Evolutionary conservation across 1,140 invertebrate species (phyloP).

Genomic region (Ruditapes philippinarum): DNA sequence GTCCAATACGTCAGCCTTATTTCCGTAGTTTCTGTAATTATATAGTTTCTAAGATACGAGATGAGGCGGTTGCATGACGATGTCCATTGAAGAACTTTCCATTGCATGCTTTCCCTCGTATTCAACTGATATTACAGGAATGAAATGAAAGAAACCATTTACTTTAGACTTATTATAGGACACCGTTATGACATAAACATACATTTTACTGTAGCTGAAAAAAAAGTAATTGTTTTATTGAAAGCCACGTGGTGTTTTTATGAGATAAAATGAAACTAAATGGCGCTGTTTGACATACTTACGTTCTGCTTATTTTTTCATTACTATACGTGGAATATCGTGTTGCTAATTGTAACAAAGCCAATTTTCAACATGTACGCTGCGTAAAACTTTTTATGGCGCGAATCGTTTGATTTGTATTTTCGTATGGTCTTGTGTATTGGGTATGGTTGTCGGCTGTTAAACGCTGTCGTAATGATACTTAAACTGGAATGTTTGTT

Average conservation of each 20-base stretch:
- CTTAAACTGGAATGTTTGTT: no score
- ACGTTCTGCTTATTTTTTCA: background rate
- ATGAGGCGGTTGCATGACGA: conserved; percentile 50
- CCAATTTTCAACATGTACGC: no score
- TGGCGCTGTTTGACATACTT: background rate
- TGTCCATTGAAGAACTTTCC: conserved; percentile 6
- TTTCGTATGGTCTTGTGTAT: no score
- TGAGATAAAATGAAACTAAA: background rate
- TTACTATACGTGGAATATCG: no score
- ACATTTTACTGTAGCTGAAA: conserved; percentile 24
- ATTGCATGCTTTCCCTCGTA: conserved; percentile 25
- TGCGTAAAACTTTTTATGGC: no score
- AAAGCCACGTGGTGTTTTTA: conserved; percentile 14
- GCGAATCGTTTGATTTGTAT: no score
- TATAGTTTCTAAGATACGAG: conserved; percentile 18
- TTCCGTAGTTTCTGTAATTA: conserved; percentile 53
- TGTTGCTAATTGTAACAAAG: no score
- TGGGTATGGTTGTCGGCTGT: no score
- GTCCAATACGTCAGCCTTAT: conserved; percentile 50
- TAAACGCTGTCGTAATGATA: no score
- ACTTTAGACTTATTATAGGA: conserved; percentile 48
- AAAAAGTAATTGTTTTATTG: conserved; percentile 37
- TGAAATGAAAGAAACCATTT: conserved; percentile 61
- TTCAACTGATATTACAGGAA: background rate
- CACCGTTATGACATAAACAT: conserved; percentile 56